Evolutionary conservation across 2,888 invertebrate species (phyloP), one percentile per base, ranked within the genome.

Genomic region (Lasioglossum pauxillum): DNA sequence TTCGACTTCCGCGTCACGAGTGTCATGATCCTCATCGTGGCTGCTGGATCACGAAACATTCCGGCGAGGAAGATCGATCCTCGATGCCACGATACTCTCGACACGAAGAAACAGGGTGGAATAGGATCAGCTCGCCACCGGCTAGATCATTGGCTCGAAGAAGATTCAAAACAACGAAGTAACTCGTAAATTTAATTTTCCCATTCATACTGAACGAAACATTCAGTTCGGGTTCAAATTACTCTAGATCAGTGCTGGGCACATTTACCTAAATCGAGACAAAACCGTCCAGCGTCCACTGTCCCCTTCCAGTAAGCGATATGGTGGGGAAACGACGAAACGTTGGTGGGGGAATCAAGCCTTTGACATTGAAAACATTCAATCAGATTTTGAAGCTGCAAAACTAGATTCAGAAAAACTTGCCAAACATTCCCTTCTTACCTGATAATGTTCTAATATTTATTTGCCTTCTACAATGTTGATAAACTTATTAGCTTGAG

Each of bases 1-100:
- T 69, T 81, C 75, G 78, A 85, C 90, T 92, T 91, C 91, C 91
- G 89, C 92, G 91, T 91, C 92, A 89, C 92, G 92, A 92, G 73
- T 88, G 77, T 75, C 91, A 90, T 87, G 91, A 90, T 90, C 90
- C 87, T 84, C 84, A 57, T 67, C 73, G 83, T 78, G 82, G 83
- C 81, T 91, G 91, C 86, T 41, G 75, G 83, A 91, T 91, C 89
- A 90, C 91, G 91, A 90, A 89, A 80, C 83, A 57, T 83, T 81
- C 80, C 78, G 78, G 60, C 71, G 67, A 46, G 75, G 31, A 79
- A 83, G 80, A 85, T 80, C 82, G 80, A 87, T 83, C 73, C 76
- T 60, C 80, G 38, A 38, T 64, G 38, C 53, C 8, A 53, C 46
- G 35, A 83, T 79, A 57, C 53, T 80, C 73, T 44, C 71, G n/a